A percentile compares a stretch with the other conserved stretches of the same genome.
Evolutionary conservation across 2,113 vertebrate species (phyloP).

Genomic region (Oostethus manadensis): DNA sequence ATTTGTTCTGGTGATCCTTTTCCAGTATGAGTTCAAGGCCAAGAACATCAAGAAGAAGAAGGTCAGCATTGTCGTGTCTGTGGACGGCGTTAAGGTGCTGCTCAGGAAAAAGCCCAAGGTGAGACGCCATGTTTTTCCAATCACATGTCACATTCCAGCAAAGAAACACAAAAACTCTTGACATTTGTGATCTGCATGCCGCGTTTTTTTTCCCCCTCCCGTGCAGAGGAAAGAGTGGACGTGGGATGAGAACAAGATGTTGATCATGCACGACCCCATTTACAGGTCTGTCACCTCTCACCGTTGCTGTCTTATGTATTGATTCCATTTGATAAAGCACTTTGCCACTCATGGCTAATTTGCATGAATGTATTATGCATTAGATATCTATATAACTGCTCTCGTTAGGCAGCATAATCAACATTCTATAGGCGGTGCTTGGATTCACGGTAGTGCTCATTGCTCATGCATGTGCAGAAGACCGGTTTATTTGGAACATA

Average conservation of each 20-base stretch:
- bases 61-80: slow-evolving; percentile 83
- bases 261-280: slow-evolving; percentile 80
- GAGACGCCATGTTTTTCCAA: background rate
- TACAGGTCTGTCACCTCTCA: slow-evolving; percentile 70
- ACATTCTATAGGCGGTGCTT: slow-evolving; percentile 35
- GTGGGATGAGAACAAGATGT: slow-evolving; percentile 80
- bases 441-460: background rate
- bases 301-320: background rate
- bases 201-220: slow-evolving; percentile 9
- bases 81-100: slow-evolving; percentile 78
- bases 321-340: background rate
- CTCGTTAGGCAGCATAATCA: slow-evolving; percentile 20
- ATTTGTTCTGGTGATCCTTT: background rate
- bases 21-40: slow-evolving; percentile 89
- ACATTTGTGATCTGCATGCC: background rate
- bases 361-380: slow-evolving; percentile 12
- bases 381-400: slow-evolving; percentile 1
- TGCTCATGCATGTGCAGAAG: no score
- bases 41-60: slow-evolving; percentile 90
- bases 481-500: no score
- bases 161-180: no score
- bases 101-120: slow-evolving; percentile 84
- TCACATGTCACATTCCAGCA: no score
- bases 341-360: slow-evolving; percentile 14
- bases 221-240: slow-evolving; percentile 82